Conservation (phyloP, 2,113 vertebrate genomes). For the Carettochelys insculpta region DNA sequence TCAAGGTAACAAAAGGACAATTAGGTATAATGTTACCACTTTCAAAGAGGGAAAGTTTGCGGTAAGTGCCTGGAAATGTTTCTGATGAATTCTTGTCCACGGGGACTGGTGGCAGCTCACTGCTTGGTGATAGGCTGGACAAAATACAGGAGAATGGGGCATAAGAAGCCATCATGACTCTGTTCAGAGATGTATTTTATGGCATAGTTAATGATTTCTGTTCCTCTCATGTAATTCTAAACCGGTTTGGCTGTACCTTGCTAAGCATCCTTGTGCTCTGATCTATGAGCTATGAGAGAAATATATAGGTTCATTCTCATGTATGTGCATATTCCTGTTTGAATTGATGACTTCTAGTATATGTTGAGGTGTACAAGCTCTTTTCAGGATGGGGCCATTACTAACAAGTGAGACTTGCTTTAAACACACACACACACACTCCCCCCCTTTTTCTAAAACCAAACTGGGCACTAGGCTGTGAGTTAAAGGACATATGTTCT, state of each 20-base stretch:
- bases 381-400: neutral
- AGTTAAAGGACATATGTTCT: fast-evolving
- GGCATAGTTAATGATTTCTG: neutral
- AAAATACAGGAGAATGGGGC: fast-evolving
- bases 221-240: neutral
- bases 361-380: neutral
- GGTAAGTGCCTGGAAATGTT: neutral
- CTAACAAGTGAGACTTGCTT: too few relatives aligned
- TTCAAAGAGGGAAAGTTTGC: neutral
- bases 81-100: neutral
- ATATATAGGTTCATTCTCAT: neutral
- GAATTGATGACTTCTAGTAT: neutral
- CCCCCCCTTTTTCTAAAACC: too few relatives aligned
- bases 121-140: neutral
- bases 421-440: too few relatives aligned
- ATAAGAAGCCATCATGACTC: neutral
- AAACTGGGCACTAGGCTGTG: neutral
- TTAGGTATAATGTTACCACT: neutral
- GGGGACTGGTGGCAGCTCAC: neutral
- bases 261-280: neutral
- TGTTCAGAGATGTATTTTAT: neutral
- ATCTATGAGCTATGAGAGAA: neutral
- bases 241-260: neutral
- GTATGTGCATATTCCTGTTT: neutral
- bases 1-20: neutral